Percentiles rank a stretch among this genome's conserved stretches.
phyloP scores from a whole-genome alignment of 2,113 vertebrate species.

The Nyctibius bracteatus region DNA sequence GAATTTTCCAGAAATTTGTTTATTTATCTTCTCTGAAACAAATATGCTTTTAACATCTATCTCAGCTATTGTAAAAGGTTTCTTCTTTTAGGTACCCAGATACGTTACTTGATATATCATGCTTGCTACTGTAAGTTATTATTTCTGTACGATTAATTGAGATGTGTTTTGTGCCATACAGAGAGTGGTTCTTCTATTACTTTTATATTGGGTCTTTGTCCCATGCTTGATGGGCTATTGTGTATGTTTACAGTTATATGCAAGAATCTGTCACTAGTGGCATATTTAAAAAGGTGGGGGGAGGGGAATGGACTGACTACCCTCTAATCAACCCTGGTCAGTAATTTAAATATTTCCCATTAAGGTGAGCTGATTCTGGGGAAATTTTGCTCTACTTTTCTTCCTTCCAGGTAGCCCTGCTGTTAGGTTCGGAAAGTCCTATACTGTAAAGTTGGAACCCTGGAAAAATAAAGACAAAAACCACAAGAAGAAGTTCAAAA shows the following conservation, averaged over 20 bases:
- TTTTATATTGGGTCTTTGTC: neutral
- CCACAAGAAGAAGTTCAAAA: constrained; percentile 79
- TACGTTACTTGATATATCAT: neutral
- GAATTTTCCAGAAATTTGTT: neutral
- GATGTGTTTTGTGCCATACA: neutral
- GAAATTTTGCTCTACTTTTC: constrained; percentile 41
- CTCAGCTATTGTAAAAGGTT: neutral
- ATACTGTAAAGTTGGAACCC: constrained; percentile 68
- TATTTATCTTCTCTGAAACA: neutral
- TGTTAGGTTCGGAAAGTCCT: constrained; percentile 67
- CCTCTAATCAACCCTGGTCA: constrained; percentile 5
- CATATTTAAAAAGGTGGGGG: neutral
- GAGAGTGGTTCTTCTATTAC: fast-evolving
- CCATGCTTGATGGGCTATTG: neutral
- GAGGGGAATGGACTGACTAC: neutral
- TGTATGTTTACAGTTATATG: neutral
- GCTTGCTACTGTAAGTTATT: neutral
- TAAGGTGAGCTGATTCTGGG: neutral
- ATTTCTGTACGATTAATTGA: neutral
- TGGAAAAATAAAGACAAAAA: constrained; percentile 75
- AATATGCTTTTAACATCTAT: neutral
- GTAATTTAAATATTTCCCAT: constrained; percentile 62
- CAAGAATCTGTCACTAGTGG: neutral
- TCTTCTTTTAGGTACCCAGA: neutral
- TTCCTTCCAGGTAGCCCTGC: constrained; percentile 49